Base-by-base conservation (phyloP, 1,140 invertebrate species). In the Drosophila lacertosa region DNA sequence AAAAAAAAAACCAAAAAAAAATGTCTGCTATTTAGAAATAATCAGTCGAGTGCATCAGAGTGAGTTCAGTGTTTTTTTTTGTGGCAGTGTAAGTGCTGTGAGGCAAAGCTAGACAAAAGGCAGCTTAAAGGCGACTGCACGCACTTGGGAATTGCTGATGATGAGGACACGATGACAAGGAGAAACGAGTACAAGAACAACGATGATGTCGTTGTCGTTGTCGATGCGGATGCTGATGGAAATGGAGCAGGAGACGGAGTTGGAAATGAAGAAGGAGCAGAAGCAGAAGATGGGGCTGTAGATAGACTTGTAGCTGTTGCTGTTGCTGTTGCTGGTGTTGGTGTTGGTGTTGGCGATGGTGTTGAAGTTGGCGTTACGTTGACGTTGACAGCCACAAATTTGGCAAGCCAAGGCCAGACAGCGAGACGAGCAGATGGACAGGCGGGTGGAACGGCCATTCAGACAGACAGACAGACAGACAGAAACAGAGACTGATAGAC, bases 341-440 rank as follows among this genome's bases (percentile, higher is more conserved):
- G 39, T 22, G 10, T 37, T 74, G n/a, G n/a, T n/a, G n/a, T n/a
- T n/a, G 58, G 20, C 33, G 13, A 32, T 62, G 40, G 6, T 22
- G 45, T 54, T 55, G 44, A 13, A 20, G 54, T 16, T 45, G 42
- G 39, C 26, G 10, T 37, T 74, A 63, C 26, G 42, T 64, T 75
- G 77, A 73, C 68, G 77, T 60, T 80, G 77, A 80, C 77, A 81
- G 77, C 77, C 77, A 77, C 73, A 80, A 77, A 76, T 80, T 80
- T 73, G 58, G 67, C 71, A 66, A 68, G 57, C 59, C 58, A 65
- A 71, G 22, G 63, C 71, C 45, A 74, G 70, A 75, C 70, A 47
- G 54, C 33, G 29, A 22, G 53, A 13, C 39, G 51, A 1, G 15
- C 32, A 50, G 45, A 37, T 40, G 18, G 42, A 57, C 39, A 11